Percentiles rank a stretch among this genome's conserved stretches.
Evolutionary conservation across 2,888 invertebrate species (phyloP).

Genomic region (Yponomeuta plumbellus): DNA sequence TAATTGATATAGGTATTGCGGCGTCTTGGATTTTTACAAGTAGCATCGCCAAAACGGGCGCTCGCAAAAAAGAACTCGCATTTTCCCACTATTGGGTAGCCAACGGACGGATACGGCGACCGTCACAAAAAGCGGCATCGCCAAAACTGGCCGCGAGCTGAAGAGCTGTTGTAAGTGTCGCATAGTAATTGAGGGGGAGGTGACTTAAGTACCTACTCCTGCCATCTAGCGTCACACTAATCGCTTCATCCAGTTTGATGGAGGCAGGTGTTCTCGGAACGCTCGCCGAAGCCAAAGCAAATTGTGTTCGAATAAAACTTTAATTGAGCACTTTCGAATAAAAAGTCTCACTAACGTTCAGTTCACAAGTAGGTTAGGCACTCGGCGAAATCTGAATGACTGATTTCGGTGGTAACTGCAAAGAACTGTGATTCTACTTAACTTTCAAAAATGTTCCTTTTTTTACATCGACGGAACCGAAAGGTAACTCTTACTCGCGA

Average conservation of each 20-base stretch:
- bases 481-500: conserved; percentile 2
- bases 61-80: conserved; percentile 15
- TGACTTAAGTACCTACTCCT: conserved; percentile 4
- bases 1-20: conserved; percentile 47
- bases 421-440: neutral
- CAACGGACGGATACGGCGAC: conserved; percentile 43
- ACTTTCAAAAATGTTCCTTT: neutral
- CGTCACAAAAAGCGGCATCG: conserved; percentile 40
- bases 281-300: neutral
- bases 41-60: conserved; percentile 19
- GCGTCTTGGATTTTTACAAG: conserved; percentile 21
- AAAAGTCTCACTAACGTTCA: too few species aligned
- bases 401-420: too few species aligned
- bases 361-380: too few species aligned
- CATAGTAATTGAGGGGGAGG: conserved; percentile 38
- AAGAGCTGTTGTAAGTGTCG: conserved; percentile 37
- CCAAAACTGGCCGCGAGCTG: conserved; percentile 30
- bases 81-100: conserved; percentile 22
- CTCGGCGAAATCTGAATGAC: too few species aligned
- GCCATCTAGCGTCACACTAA: conserved; percentile 31
- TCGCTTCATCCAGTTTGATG: conserved; percentile 42
- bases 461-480: neutral
- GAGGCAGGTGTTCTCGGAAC: neutral
- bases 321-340: too few species aligned
- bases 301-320: too few species aligned